Base-by-base conservation (phyloP, 2,113 vertebrate species). In the Delphinapterus leucas region DNA sequence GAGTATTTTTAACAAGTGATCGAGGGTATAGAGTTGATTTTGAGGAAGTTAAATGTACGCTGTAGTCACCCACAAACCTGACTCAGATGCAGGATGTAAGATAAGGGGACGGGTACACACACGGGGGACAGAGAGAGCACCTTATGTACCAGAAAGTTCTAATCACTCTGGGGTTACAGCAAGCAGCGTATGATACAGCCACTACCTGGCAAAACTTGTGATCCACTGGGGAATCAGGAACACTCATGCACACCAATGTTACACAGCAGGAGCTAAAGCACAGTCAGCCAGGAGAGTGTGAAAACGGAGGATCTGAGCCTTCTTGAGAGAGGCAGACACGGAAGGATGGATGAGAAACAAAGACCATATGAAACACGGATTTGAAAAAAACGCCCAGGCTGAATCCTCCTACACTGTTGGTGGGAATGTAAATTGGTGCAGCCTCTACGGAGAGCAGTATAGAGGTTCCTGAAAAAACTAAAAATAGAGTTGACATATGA, bases 241-340 rank as follows among this genome's bases (percentile, higher is more conserved):
- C 6, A 33, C n/a, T 6, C 44, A 0, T 0, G 6, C 17, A 6
- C 0, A 7, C 4, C 13, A 14, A 53, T 3, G 5, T 49, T 2
- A 85, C 28, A 49, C 31, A 25, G 10, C 47, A 26, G 31, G 18
- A 6, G 7, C 2, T 4, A 15, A 20, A 44, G 13, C 25, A 21
- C 0, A 38, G n/a, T 10, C 49, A 61, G 18, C 20, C 33, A 38
- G 0, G 14, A 77, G 33, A n/a, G 6, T 0, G 2, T 31, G 26
- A 36, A 74, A 65, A 33, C 41, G 58, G 55, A 90, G 33, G 6
- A 71, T 26, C 10, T 4, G 68, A 53, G 10, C 13, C 76, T 58
- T 88, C 44, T 31, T 12, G 17, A 81, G 31, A n/a, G 85, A 71
- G 49, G 80, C n/a, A 38, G 21, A n/a, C 8, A 1, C 9, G n/a